Percentiles rank a stretch among this genome's conserved stretches.
phyloP scores from a whole-genome alignment of 2,888 invertebrate genomes.

The Catocala sponsa region DNA sequence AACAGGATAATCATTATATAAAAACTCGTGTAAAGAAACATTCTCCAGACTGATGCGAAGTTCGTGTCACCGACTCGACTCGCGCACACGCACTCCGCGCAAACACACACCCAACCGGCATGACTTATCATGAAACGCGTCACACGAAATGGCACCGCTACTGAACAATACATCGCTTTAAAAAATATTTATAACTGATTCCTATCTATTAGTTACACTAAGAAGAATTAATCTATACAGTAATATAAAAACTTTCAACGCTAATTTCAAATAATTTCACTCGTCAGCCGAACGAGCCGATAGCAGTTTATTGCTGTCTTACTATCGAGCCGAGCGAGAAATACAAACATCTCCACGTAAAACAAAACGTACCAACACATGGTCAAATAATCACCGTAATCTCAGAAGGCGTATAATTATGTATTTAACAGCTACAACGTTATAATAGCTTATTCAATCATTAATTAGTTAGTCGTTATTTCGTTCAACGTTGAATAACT shows the following conservation, averaged over 20 bases:
- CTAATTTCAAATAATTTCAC: slow-evolving; percentile 68
- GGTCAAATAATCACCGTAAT: slow-evolving; percentile 64
- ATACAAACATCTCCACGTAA: slow-evolving; percentile 52
- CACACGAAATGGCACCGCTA: slow-evolving; percentile 81
- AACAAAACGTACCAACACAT: slow-evolving; percentile 46
- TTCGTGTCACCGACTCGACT: slow-evolving; percentile 51
- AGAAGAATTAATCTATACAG: slow-evolving; percentile 72
- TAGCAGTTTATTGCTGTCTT: slow-evolving; percentile 72
- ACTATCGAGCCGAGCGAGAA: slow-evolving; percentile 61
- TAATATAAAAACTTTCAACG: slow-evolving; percentile 72
- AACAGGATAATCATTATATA: slow-evolving; percentile 50
- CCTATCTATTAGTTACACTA: slow-evolving; percentile 75
- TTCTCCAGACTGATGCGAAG: slow-evolving; percentile 48
- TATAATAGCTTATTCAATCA: slow-evolving; percentile 67
- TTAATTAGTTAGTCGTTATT: slow-evolving; percentile 67
- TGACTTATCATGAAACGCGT: slow-evolving; percentile 59
- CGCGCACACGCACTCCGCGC: slow-evolving; percentile 17
- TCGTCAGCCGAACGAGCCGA: slow-evolving; percentile 64
- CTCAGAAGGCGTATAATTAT: slow-evolving; percentile 73
- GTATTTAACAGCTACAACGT: slow-evolving; percentile 74
- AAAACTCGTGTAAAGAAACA: slow-evolving; percentile 52
- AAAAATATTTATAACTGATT: slow-evolving; percentile 72
- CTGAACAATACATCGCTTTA: slow-evolving; percentile 70
- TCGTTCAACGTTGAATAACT: slow-evolving; percentile 71
- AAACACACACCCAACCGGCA: slow-evolving; percentile 24